Evolutionary conservation across 1,140 invertebrate genomes (phyloP), one percentile per base, ranked within the genome.

Genomic region (Caenorhabditis briggsae): DNA sequence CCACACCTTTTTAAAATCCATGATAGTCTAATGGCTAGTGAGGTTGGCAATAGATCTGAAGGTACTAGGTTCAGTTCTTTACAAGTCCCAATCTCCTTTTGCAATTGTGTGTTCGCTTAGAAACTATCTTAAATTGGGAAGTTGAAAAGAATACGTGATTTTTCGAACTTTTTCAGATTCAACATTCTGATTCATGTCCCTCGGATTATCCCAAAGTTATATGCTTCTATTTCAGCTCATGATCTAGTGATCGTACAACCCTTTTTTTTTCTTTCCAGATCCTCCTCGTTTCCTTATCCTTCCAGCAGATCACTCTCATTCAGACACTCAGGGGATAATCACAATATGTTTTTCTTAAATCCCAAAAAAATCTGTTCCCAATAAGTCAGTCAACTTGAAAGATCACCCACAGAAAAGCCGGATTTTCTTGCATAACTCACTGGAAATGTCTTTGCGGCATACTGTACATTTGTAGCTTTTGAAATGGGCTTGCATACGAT

Each of bases 401-500:
- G 56, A 58, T 58, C 56, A n/a, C 56, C 5, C n/a, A n/a, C 3
- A n/a, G 16, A 53, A 14, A 14, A 53, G 0, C 33, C 33, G 33
- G 50, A 53, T 16, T 14, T 11, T 53, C 16, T 1, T 53, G 50
- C 50, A 53, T 14, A 82, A 92, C 92, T 92, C 78, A 92, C 91
- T 92, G 48, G 92, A 88, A 74, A 92, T 92, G 64, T 92, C 91
- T 84, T 92, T 90, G 41, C 88, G 89, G 61, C 91, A 92, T 43
- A 92, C 87, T 12, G 92, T 92, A 78, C 91, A 92, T 23, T 90
- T 92, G 86, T 92, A 92, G 83, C 90, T 92, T 84, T 92, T 92
- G 85, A 92, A 92, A 78, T 92, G 91, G 14, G 91, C 92, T 58
- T 92, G 91, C 91, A 92, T 92, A 58, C 91, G 89, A 70, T 92